Evolutionary conservation across 2,113 vertebrate genomes (phyloP).

Genomic region (Struthidea cinerea): DNA sequence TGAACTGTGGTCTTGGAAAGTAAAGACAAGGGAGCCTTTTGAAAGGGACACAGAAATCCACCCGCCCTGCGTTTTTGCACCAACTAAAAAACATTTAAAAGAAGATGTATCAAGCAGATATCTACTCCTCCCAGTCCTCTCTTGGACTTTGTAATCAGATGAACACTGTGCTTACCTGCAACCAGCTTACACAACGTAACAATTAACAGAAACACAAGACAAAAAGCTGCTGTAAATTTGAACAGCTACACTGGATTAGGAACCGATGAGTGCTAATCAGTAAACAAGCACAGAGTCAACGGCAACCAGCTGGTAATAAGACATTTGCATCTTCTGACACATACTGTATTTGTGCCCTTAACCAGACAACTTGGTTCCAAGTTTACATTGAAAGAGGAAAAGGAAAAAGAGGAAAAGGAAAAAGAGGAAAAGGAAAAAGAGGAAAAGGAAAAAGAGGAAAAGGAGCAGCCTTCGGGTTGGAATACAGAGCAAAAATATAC

Average conservation of each 20-base stretch:
- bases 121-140: neutral
- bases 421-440: accelerated
- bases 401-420: too few species aligned
- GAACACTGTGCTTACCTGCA: neutral
- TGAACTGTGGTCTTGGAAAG: neutral
- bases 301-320: neutral
- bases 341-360: neutral
- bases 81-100: neutral
- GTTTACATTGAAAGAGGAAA: neutral
- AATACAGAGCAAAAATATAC: neutral
- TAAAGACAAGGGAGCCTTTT: neutral
- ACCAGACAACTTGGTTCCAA: neutral
- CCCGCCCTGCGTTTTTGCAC: neutral
- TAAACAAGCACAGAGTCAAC: neutral
- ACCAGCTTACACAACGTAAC: neutral
- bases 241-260: neutral
- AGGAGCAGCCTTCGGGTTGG: neutral
- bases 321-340: neutral
- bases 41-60: neutral
- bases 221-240: neutral
- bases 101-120: neutral
- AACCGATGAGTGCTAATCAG: neutral
- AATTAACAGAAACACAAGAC: neutral
- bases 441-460: too few species aligned
- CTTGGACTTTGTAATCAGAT: neutral